Base-by-base conservation (phyloP, 2,888 invertebrate species). In the Acanthosepion pharaonis region DNA sequence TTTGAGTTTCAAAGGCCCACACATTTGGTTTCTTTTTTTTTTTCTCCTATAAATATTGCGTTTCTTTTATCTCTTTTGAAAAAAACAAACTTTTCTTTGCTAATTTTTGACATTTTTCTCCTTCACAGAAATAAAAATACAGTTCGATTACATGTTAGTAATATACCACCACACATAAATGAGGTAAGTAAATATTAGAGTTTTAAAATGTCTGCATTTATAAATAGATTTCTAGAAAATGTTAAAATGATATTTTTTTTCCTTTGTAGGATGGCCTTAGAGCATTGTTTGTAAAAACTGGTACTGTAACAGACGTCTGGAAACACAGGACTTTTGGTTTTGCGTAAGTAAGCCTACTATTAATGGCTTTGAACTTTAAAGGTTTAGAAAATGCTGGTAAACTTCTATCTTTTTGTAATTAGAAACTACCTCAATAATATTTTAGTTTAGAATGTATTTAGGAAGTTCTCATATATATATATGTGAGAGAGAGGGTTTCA, bases 61-160 rank as follows among this genome's bases (percentile, higher is more conserved):
- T 33, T 78, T 33, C 15, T 33, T 20, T 23, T 59, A 6, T 59
- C 3, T 53, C 6, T 20, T 5, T n/a, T n/a, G n/a, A n/a, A n/a
- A n/a, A n/a, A 5, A 20, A 59, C 23, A 59, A 20, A 20, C 6
- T 59, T 20, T 1, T 23, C 6, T 6, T 23, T 59, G 20, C 23
- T 59, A 6, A n/a, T 78, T 78, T n/a, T 28, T 9, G 25, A 78
- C 0, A 11, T 15, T 18, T 78, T 6, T 78, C 15, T n/a, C 2
- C 25, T 78, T 59, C 15, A 15, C 78, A 78, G 78, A 78, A 11
- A n/a, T 78, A 33, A 78, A 78, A 33, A 78, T n/a, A 33, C n/a
- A n/a, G 78, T 78, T 78, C n/a, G n/a, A 78, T 78, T 78, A 78
- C 78, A 78, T 78, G 78, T 78, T n/a, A n/a, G n/a, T 78, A 78